These are phyloP conservation scores for Hoplostethus mediterraneus DNA, from an alignment of 2,797 vertebrate species.

Conservation along the genomic window DNA sequence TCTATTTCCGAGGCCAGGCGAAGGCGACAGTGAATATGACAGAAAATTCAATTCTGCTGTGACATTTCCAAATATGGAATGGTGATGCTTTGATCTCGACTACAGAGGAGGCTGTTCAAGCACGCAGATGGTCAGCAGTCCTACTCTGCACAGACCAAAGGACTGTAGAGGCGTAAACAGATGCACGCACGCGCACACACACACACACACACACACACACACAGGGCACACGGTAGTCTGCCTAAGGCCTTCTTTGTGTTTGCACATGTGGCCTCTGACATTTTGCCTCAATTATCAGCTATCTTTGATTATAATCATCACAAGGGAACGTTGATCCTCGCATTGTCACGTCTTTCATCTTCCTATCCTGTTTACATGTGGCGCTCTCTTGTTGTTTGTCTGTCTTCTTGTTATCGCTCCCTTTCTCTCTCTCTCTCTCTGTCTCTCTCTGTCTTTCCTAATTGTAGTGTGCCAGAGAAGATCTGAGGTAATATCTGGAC, in stretches of 20 bases:
- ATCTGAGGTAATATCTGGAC: slow-evolving; percentile 47
- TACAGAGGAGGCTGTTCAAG: neutral
- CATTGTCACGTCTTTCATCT: neutral
- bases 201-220: slow-evolving; percentile 5
- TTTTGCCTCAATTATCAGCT: slow-evolving; percentile 19
- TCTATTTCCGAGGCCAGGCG: slow-evolving; percentile 1
- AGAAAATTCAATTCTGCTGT: neutral
- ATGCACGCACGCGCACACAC: neutral
- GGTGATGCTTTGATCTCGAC: neutral
- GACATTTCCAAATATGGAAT: neutral
- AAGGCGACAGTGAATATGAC: slow-evolving; percentile 3
- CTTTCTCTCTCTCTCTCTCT: slow-evolving; percentile 23
- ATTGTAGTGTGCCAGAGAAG: slow-evolving; percentile 55
- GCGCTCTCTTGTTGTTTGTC: slow-evolving; percentile 46
- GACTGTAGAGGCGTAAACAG: slow-evolving; percentile 14
- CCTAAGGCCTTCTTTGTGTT: slow-evolving; percentile 44
- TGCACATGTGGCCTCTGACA: slow-evolving; percentile 57
- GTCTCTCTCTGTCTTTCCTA: slow-evolving; percentile 8
- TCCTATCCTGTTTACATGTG: slow-evolving; percentile 51
- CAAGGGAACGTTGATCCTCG: neutral
- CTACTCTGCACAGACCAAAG: neutral
- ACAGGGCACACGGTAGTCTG: neutral
- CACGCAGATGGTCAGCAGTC: neutral
- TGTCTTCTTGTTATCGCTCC: slow-evolving; percentile 37
- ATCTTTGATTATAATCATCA: neutral